These are phyloP conservation scores for Xyliphius kryptos DNA, from an alignment of 2,113 vertebrate genomes.

Conservation along the genomic window DNA sequence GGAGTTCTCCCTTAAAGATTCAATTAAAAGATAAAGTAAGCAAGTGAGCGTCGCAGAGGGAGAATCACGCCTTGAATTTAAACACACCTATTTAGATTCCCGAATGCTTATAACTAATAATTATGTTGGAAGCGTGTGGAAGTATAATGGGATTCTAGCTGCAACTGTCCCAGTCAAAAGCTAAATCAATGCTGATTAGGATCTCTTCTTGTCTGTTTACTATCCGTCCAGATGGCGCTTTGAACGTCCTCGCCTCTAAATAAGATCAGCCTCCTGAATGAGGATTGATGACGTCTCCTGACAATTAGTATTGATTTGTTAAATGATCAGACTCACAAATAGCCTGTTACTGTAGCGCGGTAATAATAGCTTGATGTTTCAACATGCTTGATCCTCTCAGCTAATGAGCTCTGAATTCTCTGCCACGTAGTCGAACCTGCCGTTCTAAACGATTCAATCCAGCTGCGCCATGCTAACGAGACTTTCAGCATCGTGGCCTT, in stretches of 20 bases:
- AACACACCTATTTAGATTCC: neutral
- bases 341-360: neutral
- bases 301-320: constrained; percentile 9
- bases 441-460: too few relatives aligned
- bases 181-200: constrained; percentile 10
- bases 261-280: neutral
- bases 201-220: neutral
- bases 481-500: too few relatives aligned
- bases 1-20: neutral
- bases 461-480: too few relatives aligned
- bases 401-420: neutral
- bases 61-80: neutral
- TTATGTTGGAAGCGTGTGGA: neutral
- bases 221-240: neutral
- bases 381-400: neutral
- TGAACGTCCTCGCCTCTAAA: constrained; percentile 6
- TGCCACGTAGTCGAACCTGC: too few relatives aligned
- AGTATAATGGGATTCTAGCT: neutral
- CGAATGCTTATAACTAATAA: neutral
- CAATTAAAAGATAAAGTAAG: constrained; percentile 6
- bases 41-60: neutral
- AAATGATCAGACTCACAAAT: constrained; percentile 17
- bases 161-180: neutral
- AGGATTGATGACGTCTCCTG: constrained; percentile 1
- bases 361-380: neutral